These are phyloP conservation scores for Aphelenchoides fujianensis DNA, from an alignment of 1,140 invertebrate genomes.

Conservation along the genomic window DNA sequence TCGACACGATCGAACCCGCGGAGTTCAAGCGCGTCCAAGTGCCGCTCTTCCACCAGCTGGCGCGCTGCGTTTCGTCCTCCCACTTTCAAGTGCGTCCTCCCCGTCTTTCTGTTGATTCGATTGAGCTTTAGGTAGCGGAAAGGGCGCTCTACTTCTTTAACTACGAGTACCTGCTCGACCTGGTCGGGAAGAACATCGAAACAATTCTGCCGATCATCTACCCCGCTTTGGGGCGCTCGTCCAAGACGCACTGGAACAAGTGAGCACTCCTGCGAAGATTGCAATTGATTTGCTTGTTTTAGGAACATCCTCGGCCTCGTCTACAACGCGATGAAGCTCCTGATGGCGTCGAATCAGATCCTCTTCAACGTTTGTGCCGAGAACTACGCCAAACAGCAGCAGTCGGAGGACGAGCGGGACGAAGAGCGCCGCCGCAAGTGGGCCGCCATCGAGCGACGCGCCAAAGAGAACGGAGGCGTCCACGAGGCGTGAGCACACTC, in stretches of 20 bases:
- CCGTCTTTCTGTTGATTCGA: slow-evolving; percentile 78
- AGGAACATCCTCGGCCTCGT: slow-evolving; percentile 95
- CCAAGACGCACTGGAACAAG: slow-evolving; percentile 99
- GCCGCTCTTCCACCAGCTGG: slow-evolving; percentile 85
- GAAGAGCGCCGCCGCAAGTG: slow-evolving; percentile 33
- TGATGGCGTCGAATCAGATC: slow-evolving; percentile 99
- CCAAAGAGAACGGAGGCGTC: no score
- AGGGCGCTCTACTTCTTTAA: slow-evolving; percentile 97
- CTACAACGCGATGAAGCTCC: slow-evolving; percentile 95
- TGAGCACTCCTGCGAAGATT: slow-evolving; percentile 20
- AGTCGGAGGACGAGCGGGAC: slow-evolving; percentile 25
- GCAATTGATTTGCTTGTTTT: not conserved
- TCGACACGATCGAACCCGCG: slow-evolving; percentile 93
- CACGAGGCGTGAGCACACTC: no score
- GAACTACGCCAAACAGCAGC: slow-evolving; percentile 69
- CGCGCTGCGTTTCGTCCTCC: slow-evolving; percentile 91
- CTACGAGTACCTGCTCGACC: slow-evolving; percentile 91
- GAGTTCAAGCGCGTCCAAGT: slow-evolving; percentile 96
- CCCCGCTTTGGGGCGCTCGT: slow-evolving; percentile 90
- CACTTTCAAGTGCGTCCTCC: slow-evolving; percentile 81
- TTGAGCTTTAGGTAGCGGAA: slow-evolving; percentile 82
- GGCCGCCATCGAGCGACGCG: slow-evolving; percentile 33
- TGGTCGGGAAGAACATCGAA: slow-evolving; percentile 50
- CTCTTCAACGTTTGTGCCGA: slow-evolving; percentile 96
- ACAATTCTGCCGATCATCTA: slow-evolving; percentile 86